phyloP scores from a whole-genome alignment of 2,113 vertebrate genomes.

The Boulengeromyrus knoepffleri region DNA sequence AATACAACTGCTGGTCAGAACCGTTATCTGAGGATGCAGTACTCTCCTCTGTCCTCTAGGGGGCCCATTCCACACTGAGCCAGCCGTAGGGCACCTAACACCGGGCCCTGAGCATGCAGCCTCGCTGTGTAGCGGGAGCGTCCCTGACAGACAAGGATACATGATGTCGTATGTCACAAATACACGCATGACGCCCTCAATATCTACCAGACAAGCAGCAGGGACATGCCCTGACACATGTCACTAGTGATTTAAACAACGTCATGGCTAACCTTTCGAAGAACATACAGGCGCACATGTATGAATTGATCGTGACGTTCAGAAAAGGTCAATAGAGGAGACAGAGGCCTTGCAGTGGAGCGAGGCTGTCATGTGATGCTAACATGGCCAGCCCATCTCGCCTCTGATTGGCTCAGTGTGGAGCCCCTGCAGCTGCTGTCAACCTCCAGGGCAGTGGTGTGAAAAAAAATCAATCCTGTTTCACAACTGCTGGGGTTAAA shows the following conservation, averaged over 20 bases:
- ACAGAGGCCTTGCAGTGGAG: not conserved
- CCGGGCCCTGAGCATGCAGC: not conserved
- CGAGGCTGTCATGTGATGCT: not conserved
- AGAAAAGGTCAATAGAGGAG: not conserved
- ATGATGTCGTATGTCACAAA: not conserved
- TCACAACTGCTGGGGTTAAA: not conserved
- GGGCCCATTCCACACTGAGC: not conserved
- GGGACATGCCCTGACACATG: not conserved
- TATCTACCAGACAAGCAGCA: not conserved
- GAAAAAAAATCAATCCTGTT: not conserved
- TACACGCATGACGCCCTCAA: not conserved
- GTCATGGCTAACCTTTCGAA: conserved; percentile 3
- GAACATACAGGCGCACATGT: not conserved
- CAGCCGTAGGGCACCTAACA: not conserved
- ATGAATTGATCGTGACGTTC: not conserved
- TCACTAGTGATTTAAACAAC: not conserved
- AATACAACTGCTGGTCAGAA: not conserved
- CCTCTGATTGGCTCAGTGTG: not conserved
- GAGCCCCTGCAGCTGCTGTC: not conserved
- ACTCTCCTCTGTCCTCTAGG: not conserved
- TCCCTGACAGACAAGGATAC: not conserved
- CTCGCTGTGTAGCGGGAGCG: not conserved
- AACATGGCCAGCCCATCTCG: not conserved
- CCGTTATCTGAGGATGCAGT: not conserved
- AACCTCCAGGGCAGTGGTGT: not conserved